phyloP scores from a whole-genome alignment of 2,797 vertebrate genomes.

The Todus mexicanus region DNA sequence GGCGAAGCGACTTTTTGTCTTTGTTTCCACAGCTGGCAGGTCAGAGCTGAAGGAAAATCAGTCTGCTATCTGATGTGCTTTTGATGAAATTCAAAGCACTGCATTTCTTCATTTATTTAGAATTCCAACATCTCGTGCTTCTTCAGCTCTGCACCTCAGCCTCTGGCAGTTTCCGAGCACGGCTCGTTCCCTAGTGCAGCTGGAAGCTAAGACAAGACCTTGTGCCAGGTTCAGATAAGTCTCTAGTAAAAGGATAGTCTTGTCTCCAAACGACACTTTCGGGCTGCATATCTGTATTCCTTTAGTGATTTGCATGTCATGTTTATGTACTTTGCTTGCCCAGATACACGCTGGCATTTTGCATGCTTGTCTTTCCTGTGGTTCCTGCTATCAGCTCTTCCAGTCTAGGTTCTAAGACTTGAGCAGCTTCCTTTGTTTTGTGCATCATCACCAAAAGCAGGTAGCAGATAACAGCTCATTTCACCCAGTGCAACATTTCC shows the following conservation, averaged over 20 bases:
- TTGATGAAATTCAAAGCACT: constrained; percentile 4
- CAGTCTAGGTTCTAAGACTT: background rate
- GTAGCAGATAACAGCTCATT: background rate
- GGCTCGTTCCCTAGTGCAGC: background rate
- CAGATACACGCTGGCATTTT: background rate
- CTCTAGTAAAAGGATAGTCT: background rate
- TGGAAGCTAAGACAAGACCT: background rate
- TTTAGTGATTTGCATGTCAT: constrained; percentile 12
- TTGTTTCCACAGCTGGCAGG: background rate
- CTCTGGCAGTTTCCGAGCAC: background rate
- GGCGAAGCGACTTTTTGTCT: background rate
- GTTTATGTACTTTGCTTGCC: constrained; percentile 5
- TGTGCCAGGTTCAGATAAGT: constrained; percentile 3
- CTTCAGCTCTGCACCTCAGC: background rate
- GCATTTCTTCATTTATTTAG: constrained; percentile 38
- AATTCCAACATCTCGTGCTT: background rate
- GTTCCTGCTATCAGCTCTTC: constrained; percentile 5
- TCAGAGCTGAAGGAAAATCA: background rate
- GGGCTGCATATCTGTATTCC: background rate
- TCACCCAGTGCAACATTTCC: background rate
- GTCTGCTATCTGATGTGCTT: background rate
- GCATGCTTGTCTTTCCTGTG: background rate
- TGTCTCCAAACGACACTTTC: constrained; percentile 27
- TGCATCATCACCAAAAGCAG: background rate
- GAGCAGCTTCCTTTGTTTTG: background rate